Percentiles rank a stretch among this genome's conserved stretches.
Evolutionary conservation across 2,113 vertebrate genomes (phyloP).

Genomic region (Periophthalmodon schlosseri): DNA sequence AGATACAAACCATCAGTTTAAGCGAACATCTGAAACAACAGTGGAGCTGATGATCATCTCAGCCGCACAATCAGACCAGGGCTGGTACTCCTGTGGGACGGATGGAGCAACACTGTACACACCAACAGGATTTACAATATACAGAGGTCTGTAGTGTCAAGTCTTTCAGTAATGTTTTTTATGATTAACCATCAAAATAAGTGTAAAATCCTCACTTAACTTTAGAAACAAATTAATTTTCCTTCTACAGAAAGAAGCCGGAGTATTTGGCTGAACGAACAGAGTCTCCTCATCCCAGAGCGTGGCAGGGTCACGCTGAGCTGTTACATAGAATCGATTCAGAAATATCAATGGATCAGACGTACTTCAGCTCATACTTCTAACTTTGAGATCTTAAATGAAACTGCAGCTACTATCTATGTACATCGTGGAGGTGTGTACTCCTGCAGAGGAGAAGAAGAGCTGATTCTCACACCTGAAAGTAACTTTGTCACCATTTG

Average conservation of each 20-base stretch:
- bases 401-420: background rate
- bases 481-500: background rate
- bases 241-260: background rate
- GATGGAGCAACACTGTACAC: background rate
- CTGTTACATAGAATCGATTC: background rate
- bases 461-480: background rate
- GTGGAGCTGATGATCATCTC: background rate
- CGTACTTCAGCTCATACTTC: background rate
- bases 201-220: too few relatives aligned
- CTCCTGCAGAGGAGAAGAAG: background rate
- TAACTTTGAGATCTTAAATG: background rate
- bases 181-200: too few relatives aligned
- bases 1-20: background rate
- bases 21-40: background rate
- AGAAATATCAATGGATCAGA: background rate
- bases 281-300: background rate
- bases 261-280: background rate
- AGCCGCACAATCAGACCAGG: background rate
- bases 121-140: background rate
- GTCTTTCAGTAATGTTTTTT: too few relatives aligned
- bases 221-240: background rate
- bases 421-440: background rate
- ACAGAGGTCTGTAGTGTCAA: background rate
- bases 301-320: background rate
- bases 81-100: background rate